phyloP scores from a whole-genome alignment of 2,113 vertebrate genomes.

The Alexandromys fortis region DNA sequence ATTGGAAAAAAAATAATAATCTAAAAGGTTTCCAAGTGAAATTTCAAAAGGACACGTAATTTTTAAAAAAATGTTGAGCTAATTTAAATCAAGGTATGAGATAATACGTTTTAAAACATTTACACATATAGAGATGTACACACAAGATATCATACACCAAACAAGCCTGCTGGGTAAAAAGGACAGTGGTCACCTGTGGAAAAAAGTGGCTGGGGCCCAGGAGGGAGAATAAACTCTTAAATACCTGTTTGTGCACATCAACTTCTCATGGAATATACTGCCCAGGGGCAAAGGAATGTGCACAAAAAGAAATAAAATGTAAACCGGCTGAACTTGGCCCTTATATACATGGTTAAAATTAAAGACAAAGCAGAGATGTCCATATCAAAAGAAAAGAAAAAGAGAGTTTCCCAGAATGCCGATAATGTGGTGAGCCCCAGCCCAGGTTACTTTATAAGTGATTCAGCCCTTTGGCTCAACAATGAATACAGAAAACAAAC shows the following conservation, averaged over 20 bases:
- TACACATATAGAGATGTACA: not conserved
- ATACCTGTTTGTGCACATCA: not conserved
- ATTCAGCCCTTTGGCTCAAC: slow-evolving; percentile 7
- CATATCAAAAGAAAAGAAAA: slow-evolving; percentile 1
- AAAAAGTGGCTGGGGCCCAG: not conserved
- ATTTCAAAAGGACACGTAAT: slow-evolving; percentile 59
- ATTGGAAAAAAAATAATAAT: not conserved
- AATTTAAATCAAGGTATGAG: slow-evolving; percentile 44
- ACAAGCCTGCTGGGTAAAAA: not conserved
- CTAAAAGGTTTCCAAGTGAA: slow-evolving; percentile 30
- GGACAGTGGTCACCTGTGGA: not conserved
- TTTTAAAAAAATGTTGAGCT: slow-evolving; percentile 26
- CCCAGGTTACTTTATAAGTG: not conserved
- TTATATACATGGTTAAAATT: not conserved
- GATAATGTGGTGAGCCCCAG: not conserved
- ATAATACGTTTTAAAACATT: slow-evolving; percentile 40
- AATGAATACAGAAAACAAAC: slow-evolving; percentile 20
- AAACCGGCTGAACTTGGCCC: not conserved
- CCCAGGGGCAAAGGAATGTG: not conserved
- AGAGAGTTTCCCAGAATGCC: not conserved
- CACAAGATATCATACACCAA: not conserved
- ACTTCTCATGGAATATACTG: not conserved
- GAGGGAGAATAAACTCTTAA: not conserved
- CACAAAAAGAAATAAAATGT: slow-evolving; percentile 2
- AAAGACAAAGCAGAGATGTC: not conserved